Percentiles rank a stretch among this genome's conserved stretches.
Conservation (phyloP, 2,888 invertebrate genomes). For the Drosophila eohydei region DNA sequence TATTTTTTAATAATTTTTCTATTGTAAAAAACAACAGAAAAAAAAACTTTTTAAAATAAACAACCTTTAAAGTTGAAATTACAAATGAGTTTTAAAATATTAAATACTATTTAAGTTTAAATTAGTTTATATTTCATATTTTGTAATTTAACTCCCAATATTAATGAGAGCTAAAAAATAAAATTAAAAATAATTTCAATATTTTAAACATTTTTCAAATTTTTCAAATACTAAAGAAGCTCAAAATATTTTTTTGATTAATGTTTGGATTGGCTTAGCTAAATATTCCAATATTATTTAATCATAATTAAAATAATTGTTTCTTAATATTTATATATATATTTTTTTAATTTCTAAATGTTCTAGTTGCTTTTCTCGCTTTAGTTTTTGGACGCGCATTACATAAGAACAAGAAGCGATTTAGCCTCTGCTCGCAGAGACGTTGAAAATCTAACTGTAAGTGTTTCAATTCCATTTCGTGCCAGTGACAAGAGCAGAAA, state of each 20-base stretch:
- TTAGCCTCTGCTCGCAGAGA: conserved; percentile 21
- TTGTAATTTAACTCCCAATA: too few species aligned
- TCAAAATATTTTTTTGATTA: neutral
- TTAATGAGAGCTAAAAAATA: too few species aligned
- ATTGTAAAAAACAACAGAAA: too few species aligned
- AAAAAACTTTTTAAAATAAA: too few species aligned
- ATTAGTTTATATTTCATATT: too few species aligned
- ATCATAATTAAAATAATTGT: neutral
- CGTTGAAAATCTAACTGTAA: conserved; percentile 53
- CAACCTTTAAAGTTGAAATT: too few species aligned
- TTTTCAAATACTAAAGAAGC: neutral
- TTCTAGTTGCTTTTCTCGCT: neutral
- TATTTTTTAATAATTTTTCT: too few species aligned
- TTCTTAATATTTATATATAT: neutral
- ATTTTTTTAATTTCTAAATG: neutral
- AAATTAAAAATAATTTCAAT: too few species aligned
- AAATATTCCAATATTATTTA: neutral
- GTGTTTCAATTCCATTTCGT: conserved; percentile 73
- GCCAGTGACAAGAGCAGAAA: conserved; percentile 37
- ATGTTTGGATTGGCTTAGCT: too few species aligned
- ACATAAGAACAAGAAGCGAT: conserved; percentile 54
- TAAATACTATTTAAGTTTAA: too few species aligned
- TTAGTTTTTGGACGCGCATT: conserved; percentile 24
- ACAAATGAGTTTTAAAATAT: too few species aligned
- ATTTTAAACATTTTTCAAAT: too few species aligned